A percentile compares a stretch with the other conserved stretches of the same genome.
phyloP scores from a whole-genome alignment of 2,888 invertebrate species.

The Caenorhabditis zanzibari region DNA sequence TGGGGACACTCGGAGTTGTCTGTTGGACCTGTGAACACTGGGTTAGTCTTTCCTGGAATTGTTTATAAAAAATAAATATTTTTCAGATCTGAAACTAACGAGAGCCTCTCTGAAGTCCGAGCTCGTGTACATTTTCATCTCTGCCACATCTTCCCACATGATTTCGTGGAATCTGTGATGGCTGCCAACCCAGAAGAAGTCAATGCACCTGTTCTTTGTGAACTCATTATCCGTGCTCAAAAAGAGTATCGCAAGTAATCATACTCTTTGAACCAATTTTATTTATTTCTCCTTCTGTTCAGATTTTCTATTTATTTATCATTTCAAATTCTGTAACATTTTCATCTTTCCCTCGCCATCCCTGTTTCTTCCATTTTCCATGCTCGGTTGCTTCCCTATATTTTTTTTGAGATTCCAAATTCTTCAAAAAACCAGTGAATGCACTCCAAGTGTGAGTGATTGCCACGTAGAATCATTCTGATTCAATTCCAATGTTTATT shows the following conservation, averaged over 20 bases:
- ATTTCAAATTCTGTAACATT: background rate
- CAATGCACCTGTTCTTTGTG: constrained; percentile 93
- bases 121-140: constrained; percentile 89
- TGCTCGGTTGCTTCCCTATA: constrained; percentile 20
- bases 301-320: background rate
- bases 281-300: constrained; percentile 7
- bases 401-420: constrained; percentile 13
- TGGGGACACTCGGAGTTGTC: constrained; percentile 79
- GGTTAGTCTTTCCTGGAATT: constrained; percentile 33
- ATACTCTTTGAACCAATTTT: background rate
- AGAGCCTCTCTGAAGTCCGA: constrained; percentile 45
- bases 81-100: constrained; percentile 40
- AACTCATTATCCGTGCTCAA: constrained; percentile 73
- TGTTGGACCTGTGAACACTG: constrained; percentile 72
- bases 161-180: constrained; percentile 87
- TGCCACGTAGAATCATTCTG: constrained; percentile 69
- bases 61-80: background rate
- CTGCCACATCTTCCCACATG: constrained; percentile 91
- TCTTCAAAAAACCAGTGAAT: constrained; percentile 28
- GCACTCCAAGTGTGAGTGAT: constrained; percentile 35
- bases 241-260: constrained; percentile 43
- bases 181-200: constrained; percentile 92
- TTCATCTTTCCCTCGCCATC: background rate
- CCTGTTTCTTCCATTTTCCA: background rate
- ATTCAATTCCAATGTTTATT: constrained; percentile 48